Base-by-base conservation (phyloP, 2,797 vertebrate species). In the Tamandua tetradactyla region DNA sequence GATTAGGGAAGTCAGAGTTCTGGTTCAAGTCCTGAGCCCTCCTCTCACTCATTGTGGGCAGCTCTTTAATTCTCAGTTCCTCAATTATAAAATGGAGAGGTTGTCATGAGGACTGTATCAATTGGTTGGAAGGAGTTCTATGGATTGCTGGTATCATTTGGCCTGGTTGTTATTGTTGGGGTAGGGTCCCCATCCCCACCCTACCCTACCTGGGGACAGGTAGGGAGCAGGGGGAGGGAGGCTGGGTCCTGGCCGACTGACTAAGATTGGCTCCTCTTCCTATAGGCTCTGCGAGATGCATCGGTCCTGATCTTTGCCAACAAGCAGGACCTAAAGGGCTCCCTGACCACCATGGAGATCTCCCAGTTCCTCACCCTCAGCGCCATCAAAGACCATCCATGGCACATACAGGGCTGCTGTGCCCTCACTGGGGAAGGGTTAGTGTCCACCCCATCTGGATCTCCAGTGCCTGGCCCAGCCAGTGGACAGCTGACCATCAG, bases 391-490 rank as follows among this genome's bases (percentile, higher is more conserved):
- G 98, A 98, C 30, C 98, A 98, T 96, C 97, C 98, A 0, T 99
- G 99, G 99, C 99, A 99, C 55, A 98, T 99, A 66, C 99, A 99
- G 93, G 98, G 98, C 84, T 99, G 99, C 97, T 99, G 99, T 6
- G 99, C 98, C 7, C 98, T 99, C 80, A 99, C 99, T 0, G 98
- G 99, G 93, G 99, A 99, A 74, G 99, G 99, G 99, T 99, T 94
- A 98, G 99, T 97, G n/a, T 10, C 66, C 64, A 37, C 37, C 35
- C 49, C 20, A 15, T 20, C 22, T 27, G 75, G 25, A 37, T 74
- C 49, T 86, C 44, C 49, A 78, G 64, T 37, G 14, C 61, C 23
- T 37, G 59, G 74, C 25, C 76, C 74, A 59, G 12, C 40, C 74
- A 30, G 4, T 27, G 90, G 35, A 32, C 2, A 1, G 3, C 44